Percentiles rank a stretch among this genome's conserved stretches.
phyloP scores from a whole-genome alignment of 2,888 invertebrate species.

The Caenorhabditis sp. region DNA sequence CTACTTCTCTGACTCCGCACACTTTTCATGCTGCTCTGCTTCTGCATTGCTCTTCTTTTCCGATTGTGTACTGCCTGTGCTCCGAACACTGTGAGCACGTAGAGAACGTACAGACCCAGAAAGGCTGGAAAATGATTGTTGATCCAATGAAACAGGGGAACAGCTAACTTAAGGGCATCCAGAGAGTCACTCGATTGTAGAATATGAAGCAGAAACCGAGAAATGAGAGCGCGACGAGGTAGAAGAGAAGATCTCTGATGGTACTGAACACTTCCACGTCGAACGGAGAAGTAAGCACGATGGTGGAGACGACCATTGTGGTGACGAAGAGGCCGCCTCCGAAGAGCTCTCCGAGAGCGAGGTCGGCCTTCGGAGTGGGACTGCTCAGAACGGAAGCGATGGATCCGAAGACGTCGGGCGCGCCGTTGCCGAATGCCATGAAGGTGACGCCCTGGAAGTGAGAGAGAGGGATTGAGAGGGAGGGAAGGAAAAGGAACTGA shows the following conservation, averaged over 20 bases:
- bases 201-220: constrained; percentile 81
- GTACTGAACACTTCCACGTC: constrained; percentile 79
- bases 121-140: constrained; percentile 78
- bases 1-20: constrained; percentile 17
- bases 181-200: constrained; percentile 81
- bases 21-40: constrained; percentile 26
- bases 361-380: constrained; percentile 79
- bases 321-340: constrained; percentile 84
- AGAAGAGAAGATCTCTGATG: constrained; percentile 82
- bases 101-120: constrained; percentile 81
- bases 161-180: constrained; percentile 80
- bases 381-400: constrained; percentile 81
- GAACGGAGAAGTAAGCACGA: constrained; percentile 83
- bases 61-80: constrained; percentile 72
- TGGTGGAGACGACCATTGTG: constrained; percentile 83
- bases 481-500: constrained; percentile 76
- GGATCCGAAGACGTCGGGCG: constrained; percentile 85
- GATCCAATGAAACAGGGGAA: not conserved
- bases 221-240: constrained; percentile 81
- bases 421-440: constrained; percentile 85
- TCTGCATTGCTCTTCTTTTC: constrained; percentile 24
- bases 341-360: constrained; percentile 80
- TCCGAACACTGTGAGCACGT: constrained; percentile 81
- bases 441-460: constrained; percentile 83
- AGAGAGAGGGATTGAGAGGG: no score